Evolutionary conservation across 2,113 vertebrate genomes (phyloP), one percentile per base, ranked within the genome.

Genomic region (Turnix velox): DNA sequence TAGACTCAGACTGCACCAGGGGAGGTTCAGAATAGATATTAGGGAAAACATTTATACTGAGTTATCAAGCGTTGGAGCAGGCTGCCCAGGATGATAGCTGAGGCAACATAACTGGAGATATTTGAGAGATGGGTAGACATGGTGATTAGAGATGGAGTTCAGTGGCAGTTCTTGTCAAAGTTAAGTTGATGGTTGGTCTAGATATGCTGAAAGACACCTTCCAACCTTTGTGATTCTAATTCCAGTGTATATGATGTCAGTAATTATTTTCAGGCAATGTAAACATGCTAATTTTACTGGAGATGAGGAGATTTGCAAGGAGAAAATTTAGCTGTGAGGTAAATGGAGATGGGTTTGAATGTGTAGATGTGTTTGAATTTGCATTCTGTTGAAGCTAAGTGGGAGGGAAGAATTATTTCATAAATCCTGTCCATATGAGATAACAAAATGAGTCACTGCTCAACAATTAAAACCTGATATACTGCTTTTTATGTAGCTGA

Each of bases 381-480:
- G 17, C 67, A 52, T 85, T 92, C 39, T 86, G 66, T 43, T 42
- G 33, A 61, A 73, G 39, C 54, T 76, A 73, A 11, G 51, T 92
- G 30, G 76, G 84, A 90, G 46, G 39, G 17, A 75, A 88, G 69
- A 76, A 39, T n/a, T 14, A 6, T 37, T 93, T 71, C 55, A 35
- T 71, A 85, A 82, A 71, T 77, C 61, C 23, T 88, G 39, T 74
- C 55, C 55, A 33, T 62, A 62, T 80, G 49, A 48, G 30, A 73
- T 95, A 83, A 61, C 40, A 73, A 86, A 95, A 78, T 78, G 73
- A 92, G 51, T 90, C 86, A 86, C 42, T 73, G 49, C 40, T 80
- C 54, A 83, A 22, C 19, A 48, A 6, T n/a, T 69, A 7, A 75
- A 89, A 52, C 89, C 51, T 81, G 54, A 28, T 10, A 42, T n/a